Evolutionary conservation across 2,797 vertebrate species (phyloP), one percentile per base, ranked within the genome.

Genomic region (Sylvilagus floridanus): DNA sequence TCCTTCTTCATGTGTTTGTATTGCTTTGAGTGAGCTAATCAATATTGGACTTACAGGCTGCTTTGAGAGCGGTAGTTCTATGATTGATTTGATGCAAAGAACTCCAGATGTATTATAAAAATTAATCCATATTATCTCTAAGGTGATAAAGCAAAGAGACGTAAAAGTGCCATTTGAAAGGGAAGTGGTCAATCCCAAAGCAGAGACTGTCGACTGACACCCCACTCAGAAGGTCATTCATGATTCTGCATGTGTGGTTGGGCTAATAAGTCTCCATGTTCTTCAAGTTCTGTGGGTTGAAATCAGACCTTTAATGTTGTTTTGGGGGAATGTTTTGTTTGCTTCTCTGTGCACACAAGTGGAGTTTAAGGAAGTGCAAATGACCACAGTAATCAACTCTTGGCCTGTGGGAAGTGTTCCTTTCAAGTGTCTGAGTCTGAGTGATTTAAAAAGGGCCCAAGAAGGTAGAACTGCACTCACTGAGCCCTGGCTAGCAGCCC

Each of bases 351-450:
- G 68, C 94, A 57, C 26, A 72, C 50, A 75, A 82, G 82, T 73
- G 88, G 78, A 95, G 85, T 94, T 92, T 42, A 81, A 95, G 97
- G 94, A 97, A 95, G 93, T 95, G 68, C 95, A 92, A 4, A 85
- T 77, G 90, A 90, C 94, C 96, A 93, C 94, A 96, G 22, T 37
- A 94, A 60, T 94, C 89, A 93, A 17, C 94, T 57, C 54, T 32
- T 84, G 86, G 94, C 96, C 81, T 89, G 26, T 84, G 85, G 85
- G 57, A 71, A 72, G 78, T 90, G 21, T 63, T 87, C 17, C 82
- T 96, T 78, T 93, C 85, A 71, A 77, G 35, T 9, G 52, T 60
- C 42, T 4, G 63, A 42, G 63, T 63, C n/a, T 66, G 62, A n/a
- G 22, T 75, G 96, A 87, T 84, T 93, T 82, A 71, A 94, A 93